These are phyloP conservation scores for Dicycla oo DNA, from an alignment of 2,888 invertebrate species.

Conservation along the genomic window DNA sequence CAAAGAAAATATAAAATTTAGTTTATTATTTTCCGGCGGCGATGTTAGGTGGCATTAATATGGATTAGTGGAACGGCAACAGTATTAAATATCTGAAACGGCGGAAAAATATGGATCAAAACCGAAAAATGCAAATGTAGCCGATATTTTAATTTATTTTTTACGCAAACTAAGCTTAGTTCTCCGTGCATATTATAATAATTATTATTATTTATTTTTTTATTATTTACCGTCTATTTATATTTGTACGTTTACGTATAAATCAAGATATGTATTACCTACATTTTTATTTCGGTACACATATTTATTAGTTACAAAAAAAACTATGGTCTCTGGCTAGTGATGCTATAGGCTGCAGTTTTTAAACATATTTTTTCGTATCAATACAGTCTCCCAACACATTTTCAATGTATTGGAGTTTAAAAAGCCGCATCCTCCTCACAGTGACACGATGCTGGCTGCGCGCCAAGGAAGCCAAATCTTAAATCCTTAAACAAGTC, in stretches of 20 bases:
- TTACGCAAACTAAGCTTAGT: no score
- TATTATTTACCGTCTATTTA: background rate
- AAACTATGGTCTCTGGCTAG: background rate
- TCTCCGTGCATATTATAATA: background rate
- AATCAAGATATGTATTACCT: background rate
- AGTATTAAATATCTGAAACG: background rate
- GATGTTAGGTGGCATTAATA: conserved; percentile 15
- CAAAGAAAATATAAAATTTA: background rate
- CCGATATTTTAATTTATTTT: background rate
- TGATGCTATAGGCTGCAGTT: background rate
- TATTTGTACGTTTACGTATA: background rate
- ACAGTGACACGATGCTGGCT: conserved; percentile 46
- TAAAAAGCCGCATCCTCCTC: conserved; percentile 47
- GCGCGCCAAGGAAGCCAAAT: conserved; percentile 48
- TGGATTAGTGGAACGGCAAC: background rate
- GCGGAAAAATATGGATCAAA: background rate
- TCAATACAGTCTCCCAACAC: conserved; percentile 5
- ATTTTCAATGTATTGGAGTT: conserved; percentile 46
- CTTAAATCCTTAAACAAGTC: conserved; percentile 61
- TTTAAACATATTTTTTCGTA: background rate
- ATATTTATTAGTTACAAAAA: background rate
- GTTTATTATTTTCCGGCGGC: background rate
- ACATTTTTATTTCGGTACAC: no score
- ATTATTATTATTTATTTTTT: no score
- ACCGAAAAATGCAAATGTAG: background rate